Evolutionary conservation across 2,113 vertebrate genomes (phyloP).

Genomic region (Gallinago jamesoni): DNA sequence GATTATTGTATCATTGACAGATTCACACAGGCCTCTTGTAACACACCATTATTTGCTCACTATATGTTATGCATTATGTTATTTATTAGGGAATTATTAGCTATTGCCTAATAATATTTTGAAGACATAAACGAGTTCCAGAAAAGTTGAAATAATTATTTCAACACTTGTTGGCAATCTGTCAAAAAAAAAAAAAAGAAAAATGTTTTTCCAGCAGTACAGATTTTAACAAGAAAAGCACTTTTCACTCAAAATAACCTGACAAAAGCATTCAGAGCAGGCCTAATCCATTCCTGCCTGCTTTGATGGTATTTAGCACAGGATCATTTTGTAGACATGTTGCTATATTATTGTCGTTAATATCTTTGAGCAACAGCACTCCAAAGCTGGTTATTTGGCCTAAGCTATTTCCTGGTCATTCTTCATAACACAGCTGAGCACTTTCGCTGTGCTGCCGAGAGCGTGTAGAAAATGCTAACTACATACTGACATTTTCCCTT

Average conservation of each 20-base stretch:
- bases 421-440: neutral
- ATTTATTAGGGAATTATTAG: neutral
- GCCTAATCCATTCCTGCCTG: neutral
- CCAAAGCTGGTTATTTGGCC: neutral
- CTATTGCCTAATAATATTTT: neutral
- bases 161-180: neutral
- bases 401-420: neutral
- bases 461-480: neutral
- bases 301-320: neutral
- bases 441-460: neutral
- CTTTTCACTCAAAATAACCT: neutral
- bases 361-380: neutral
- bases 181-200: neutral
- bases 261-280: neutral
- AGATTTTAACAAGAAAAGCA: neutral
- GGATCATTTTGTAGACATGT: neutral
- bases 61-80: neutral
- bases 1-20: neutral
- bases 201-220: neutral
- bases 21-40: neutral
- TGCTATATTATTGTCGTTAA: neutral
- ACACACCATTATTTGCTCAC: neutral
- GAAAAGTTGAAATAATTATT: neutral
- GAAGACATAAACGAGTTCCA: neutral
- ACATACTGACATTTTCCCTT: neutral